Evolutionary conservation across 2,797 vertebrate genomes (phyloP).

Genomic region (Sebastolobus alascanus): DNA sequence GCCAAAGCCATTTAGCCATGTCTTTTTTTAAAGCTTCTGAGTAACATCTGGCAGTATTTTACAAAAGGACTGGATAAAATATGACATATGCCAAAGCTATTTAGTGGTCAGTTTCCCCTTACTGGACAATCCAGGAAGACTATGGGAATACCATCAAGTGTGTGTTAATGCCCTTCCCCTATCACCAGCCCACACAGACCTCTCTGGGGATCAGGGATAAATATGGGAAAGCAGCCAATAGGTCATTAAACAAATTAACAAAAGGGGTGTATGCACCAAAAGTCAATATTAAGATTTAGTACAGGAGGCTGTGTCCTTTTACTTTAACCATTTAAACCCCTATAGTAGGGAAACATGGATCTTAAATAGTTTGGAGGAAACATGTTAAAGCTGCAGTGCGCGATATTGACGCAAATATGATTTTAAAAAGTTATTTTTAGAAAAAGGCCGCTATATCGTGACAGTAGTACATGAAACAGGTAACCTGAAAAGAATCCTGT

Average conservation of each 20-base stretch:
- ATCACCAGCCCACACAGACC: slow-evolving; percentile 24
- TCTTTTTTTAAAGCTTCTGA: slow-evolving; percentile 9
- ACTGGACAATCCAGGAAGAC: slow-evolving; percentile 14
- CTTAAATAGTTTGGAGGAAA: not conserved
- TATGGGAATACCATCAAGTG: slow-evolving; percentile 37
- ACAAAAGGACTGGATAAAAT: slow-evolving; percentile 22
- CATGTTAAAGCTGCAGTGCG: no score
- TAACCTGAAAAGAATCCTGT: no score
- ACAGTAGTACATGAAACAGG: no score
- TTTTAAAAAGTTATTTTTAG: no score
- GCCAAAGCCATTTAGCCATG: slow-evolving; percentile 29
- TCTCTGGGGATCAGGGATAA: slow-evolving; percentile 35
- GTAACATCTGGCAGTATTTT: slow-evolving; percentile 33
- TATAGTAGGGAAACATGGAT: not conserved
- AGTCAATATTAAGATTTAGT: slow-evolving; percentile 43
- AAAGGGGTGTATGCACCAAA: slow-evolving; percentile 10
- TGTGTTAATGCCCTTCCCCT: slow-evolving; percentile 16
- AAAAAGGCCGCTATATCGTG: no score
- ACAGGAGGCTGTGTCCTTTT: slow-evolving; percentile 8
- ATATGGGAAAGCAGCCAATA: slow-evolving; percentile 64
- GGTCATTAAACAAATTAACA: slow-evolving; percentile 72
- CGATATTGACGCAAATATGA: no score
- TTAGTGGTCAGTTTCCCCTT: slow-evolving; percentile 18
- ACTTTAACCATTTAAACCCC: not conserved
- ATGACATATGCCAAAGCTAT: slow-evolving; percentile 48